A percentile compares a stretch with the other conserved stretches of the same genome.
Conservation (phyloP, 2,888 invertebrate genomes). For the Lamproptera curius region DNA sequence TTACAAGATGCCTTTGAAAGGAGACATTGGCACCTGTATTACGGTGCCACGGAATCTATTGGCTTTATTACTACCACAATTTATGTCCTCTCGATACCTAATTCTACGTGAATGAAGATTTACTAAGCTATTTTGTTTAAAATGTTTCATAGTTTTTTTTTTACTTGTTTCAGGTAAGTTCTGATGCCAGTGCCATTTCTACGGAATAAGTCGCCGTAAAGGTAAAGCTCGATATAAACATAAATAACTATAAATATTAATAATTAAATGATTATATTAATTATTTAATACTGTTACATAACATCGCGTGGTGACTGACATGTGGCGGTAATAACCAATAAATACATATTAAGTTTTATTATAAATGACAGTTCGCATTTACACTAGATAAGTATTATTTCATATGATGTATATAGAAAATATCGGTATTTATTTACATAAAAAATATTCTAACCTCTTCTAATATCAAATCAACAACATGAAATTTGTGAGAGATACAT, state of each 20-base stretch:
- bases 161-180: conserved; percentile 18
- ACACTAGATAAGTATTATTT: too few species aligned
- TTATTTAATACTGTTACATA: too few species aligned
- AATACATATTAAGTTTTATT: too few species aligned
- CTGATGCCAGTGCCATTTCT: background rate
- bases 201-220: background rate
- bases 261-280: too few species aligned
- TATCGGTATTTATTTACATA: too few species aligned
- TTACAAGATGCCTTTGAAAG: conserved; percentile 47
- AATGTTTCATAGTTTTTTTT: background rate
- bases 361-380: too few species aligned
- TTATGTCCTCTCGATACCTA: conserved; percentile 33
- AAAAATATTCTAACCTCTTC: too few species aligned
- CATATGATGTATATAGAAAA: too few species aligned
- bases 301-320: too few species aligned
- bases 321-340: too few species aligned
- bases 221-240: background rate
- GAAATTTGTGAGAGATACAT: too few species aligned
- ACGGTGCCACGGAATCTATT: conserved; percentile 53
- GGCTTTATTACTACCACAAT: conserved; percentile 47
- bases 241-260: background rate
- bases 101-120: background rate
- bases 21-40: conserved; percentile 53
- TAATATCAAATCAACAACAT: too few species aligned
- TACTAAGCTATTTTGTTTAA: background rate